Base-by-base conservation (phyloP, 2,888 invertebrate species). In the Yponomeuta evonymella region DNA sequence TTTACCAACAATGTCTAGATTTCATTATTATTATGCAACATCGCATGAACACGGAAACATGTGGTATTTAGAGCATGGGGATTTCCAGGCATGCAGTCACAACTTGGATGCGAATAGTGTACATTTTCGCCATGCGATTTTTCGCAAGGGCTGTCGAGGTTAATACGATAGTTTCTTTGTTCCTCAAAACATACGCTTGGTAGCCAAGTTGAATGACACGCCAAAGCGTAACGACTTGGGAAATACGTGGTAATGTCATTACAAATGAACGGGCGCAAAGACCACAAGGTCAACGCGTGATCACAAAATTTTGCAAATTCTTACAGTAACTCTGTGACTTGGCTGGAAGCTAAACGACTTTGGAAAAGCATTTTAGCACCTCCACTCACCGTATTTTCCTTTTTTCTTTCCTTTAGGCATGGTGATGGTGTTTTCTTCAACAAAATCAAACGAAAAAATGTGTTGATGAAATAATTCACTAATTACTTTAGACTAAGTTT, bases 371-470 rank as follows among this genome's bases (percentile, higher is more conserved):
- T 48, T 48, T 73, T 68, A 73, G 69, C 67, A 65, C 36, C 48
- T n/a, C 58, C 33, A 74, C 94, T 93, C 81, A 95, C 95, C 95
- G 90, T 93, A 94, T 93, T 95, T 95, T 93, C 94, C 94, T 93
- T 94, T 95, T 92, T 94, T 94, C 92, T 94, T 94, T 89, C 95
- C 95, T 94, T 95, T 96, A 88, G 95, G 95, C 96, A 96, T 96
- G 91, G 83, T 95, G 88, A 75, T 76, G 85, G 81, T 74, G 74
- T 81, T 78, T 78, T 76, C 74, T 65, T 23, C 23, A 15, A 67
- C 30, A 23, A 75, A 80, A 81, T 75, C 79, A 63, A 69, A 36
- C 70, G 78, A 76, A 91, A 83, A 85, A 90, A 88, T 93, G 93
- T 90, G 90, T 87, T 86, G 90, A 91, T 85, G 88, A 87, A 89